A percentile compares a stretch with the other conserved stretches of the same genome.
Evolutionary conservation across 2,797 vertebrate species (phyloP).

Genomic region (Tenualosa thibaudeaui): DNA sequence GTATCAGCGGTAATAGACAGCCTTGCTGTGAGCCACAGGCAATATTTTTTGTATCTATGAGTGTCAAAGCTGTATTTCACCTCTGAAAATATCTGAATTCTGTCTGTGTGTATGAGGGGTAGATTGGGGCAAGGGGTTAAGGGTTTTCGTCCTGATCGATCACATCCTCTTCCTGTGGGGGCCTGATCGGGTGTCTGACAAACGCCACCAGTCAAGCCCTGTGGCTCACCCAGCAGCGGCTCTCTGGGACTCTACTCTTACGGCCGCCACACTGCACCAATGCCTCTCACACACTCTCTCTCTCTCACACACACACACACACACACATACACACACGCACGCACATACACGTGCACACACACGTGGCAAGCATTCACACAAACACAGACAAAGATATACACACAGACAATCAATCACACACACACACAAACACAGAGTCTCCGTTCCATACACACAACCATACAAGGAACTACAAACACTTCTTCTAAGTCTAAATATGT

Average conservation of each 20-base stretch:
- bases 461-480: neutral
- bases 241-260: constrained; percentile 76
- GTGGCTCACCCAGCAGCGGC: constrained; percentile 55
- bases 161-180: constrained; percentile 71
- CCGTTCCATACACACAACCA: constrained; percentile 2
- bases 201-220: constrained; percentile 70
- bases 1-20: no score
- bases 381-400: constrained; percentile 42
- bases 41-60: no score
- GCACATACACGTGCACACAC: constrained; percentile 37
- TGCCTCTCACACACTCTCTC: constrained; percentile 31
- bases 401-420: neutral
- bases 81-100: no score
- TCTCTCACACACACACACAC: neutral
- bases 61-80: no score
- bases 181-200: constrained; percentile 75
- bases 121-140: constrained; percentile 20
- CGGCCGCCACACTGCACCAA: constrained; percentile 45
- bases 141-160: constrained; percentile 69
- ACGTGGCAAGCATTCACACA: neutral
- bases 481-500: neutral
- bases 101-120: constrained; percentile 14
- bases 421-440: neutral
- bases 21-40: no score
- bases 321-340: constrained; percentile 15